Evolutionary conservation across 2,888 invertebrate genomes (phyloP), one percentile per base, ranked within the genome.

Genomic region (Troilus luridus): DNA sequence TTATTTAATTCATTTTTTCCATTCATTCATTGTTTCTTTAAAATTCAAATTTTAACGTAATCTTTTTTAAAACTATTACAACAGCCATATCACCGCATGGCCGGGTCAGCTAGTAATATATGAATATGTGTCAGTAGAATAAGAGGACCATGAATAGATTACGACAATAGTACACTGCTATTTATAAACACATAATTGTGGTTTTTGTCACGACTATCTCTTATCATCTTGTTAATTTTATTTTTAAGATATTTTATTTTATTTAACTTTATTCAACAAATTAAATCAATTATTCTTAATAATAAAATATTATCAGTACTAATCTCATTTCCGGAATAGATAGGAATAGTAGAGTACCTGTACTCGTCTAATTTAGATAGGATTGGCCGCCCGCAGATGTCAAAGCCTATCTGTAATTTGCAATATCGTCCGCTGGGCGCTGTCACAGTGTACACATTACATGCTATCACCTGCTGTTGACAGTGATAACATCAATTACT

Each of bases 401-500:
- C 24, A 67, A 67, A 67, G 24, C 67, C 67, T 24, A 27, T 24
- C 67, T 67, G 67, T 7, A 24, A 67, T 27, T 27, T 12, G 67
- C 67, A 67, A 67, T 67, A 67, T 67, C 67, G 67, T 24, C 67
- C 64, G 64, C 10, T 64, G n/a, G 64, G 14, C 67, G 67, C 67
- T 27, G 41, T 5, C 41, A 41, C 41, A 41, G 67, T 67, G 67
- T 67, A 67, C 67, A 67, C 67, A 24, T 67, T 67, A 24, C 67
- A 14, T 24, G n/a, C 67, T 14, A 67, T 67, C 67, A 67, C 67
- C 67, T 67, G 67, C 24, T 12, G 24, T 67, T 24, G 67, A 14
- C 67, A 67, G 19, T 67, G 67, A 67, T 24, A 67, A 27, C 64
- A 27, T 14, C 7, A 67, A 67, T 67, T 67, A 67, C 12, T 67